Evolutionary conservation across 2,113 vertebrate species (phyloP), one percentile per base, ranked within the genome.

Genomic region (Trichomycterus rosablanca): DNA sequence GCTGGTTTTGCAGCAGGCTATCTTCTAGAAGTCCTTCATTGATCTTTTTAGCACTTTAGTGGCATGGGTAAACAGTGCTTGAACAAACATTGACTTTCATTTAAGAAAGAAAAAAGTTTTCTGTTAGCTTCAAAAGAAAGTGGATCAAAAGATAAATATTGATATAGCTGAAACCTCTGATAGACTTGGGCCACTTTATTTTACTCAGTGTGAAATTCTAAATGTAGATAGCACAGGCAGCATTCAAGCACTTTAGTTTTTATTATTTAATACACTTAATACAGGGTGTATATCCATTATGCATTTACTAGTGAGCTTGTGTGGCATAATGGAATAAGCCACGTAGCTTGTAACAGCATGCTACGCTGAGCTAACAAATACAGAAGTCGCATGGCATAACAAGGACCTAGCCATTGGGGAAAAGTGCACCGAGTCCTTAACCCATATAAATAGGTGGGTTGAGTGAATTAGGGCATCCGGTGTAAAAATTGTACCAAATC

Each of bases 1-100:
- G 32, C 9, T 35, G 26, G 12, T 34, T 32, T 63, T 42, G 14
- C 39, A 16, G 19, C 14, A 18, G 18, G 24, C 16, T 7, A 37
- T 49, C 14, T 24, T 35, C 14, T 34, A 26, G 6, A 32, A 61
- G 7, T 63, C 23, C 26, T 53, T 44, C 19, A 57, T 40, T 34
- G 55, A 56, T 54, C 57, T 60, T 19, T 59, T 50, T 16, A 22
- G 24, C 56, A 71, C 39, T 48, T 65, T 18, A 32, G 42, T 49
- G 49, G 28, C 56, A 55, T 49, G 43, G 55, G 60, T 66, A 46
- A 56, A 71, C 43, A 49, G 53, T 37, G 43, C 62, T 46, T 57
- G 46, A 66, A 51, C 68, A 71, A 71, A 71, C 68, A 66, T 61
- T 61, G 50, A 71, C 57, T 55, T 61, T 61, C n/a, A n/a, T n/a